A percentile compares a stretch with the other conserved stretches of the same genome.
Evolutionary conservation across 2,113 vertebrate species (phyloP).

Genomic region (Pycnonotus jocosus): DNA sequence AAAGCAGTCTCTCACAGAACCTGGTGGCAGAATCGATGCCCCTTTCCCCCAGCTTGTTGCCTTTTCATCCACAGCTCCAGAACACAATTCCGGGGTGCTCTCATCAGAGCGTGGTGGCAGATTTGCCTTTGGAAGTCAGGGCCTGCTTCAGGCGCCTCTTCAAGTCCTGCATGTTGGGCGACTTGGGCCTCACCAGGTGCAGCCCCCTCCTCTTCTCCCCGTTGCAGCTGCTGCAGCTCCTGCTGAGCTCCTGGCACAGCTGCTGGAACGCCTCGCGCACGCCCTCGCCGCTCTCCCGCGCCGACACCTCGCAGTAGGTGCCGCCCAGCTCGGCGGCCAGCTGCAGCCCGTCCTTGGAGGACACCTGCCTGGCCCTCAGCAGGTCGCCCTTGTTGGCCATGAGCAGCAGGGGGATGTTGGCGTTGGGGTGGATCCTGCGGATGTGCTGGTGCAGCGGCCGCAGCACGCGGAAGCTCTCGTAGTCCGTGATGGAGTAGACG

Average conservation of each 20-base stretch:
- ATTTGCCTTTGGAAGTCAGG: constrained; percentile 87
- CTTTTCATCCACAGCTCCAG: fast-evolving
- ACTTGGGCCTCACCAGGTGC: constrained; percentile 87
- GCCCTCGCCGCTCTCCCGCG: constrained; percentile 85
- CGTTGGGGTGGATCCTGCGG: constrained; percentile 85
- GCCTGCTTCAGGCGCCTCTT: constrained; percentile 90
- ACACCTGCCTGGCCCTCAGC: constrained; percentile 84
- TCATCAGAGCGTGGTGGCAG: constrained; percentile 74
- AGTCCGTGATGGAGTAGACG: constrained; percentile 90
- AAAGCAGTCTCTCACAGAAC: not conserved
- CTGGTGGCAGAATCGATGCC: not conserved
- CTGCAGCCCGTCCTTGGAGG: constrained; percentile 80
- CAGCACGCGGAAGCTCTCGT: constrained; percentile 82
- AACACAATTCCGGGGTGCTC: fast-evolving
- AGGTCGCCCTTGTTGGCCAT: constrained; percentile 92
- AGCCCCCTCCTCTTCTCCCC: constrained; percentile 88
- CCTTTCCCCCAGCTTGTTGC: not conserved
- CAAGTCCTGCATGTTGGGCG: constrained; percentile 93
- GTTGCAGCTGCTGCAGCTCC: constrained; percentile 77
- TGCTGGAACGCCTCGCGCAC: constrained; percentile 85
- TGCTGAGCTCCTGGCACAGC: constrained; percentile 86
- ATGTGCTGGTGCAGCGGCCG: constrained; percentile 88
- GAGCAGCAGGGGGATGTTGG: constrained; percentile 87
- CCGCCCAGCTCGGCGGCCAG: constrained; percentile 80
- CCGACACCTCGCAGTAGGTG: constrained; percentile 85